Evolutionary conservation across 2,113 vertebrate genomes (phyloP), one percentile per base, ranked within the genome.

Genomic region (Pteruthius melanotis): DNA sequence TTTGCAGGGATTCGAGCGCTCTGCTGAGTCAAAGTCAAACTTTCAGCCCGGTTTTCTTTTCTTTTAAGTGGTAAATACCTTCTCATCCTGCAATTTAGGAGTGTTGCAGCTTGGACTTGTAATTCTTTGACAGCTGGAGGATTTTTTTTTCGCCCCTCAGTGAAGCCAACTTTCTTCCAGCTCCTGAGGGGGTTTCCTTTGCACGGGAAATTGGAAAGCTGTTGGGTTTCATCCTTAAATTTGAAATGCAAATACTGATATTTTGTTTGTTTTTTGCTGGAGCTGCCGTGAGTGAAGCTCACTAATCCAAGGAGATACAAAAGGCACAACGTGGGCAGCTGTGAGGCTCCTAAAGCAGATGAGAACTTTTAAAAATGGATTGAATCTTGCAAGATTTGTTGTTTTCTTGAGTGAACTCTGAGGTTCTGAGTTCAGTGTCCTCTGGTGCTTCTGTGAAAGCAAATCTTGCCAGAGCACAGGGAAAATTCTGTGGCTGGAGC

Each of bases 81-180:
- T 40, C 30, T 83, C 20, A 28, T 35, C 28, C 1, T 49, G 49
- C 40, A 17, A 0, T 47, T 27, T 31, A 1, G 11, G 45, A 64
- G 11, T 23, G 53, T 57, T 68, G 57, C 52, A 47, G 4, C 30
- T 28, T 76, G 77, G 26, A 8, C 9, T 69, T 0, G 2, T 13
- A 13, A 44, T 35, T 60, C 52, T 49, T 40, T 52, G 37, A 22
- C 40, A 83, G 40, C 60, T 60, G 45, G 13, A 59, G 49, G 30
- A 10, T 20, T 45, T 57, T 44, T 26, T 59, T 50, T 8, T 42
- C 14, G 12, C 33, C 21, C 16, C 14, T 80, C 18, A 5, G 22
- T 4, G 7, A 54, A 74, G 30, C 31, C 45, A 70, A 37, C 23
- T n/a, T 39, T 33, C 47, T 76, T 47, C 54, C 18, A 1, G 28